Percentiles rank a stretch among this genome's conserved stretches.
These are phyloP conservation scores for Botia almorhae DNA, from an alignment of 2,797 vertebrate species.

Conservation along the genomic window DNA sequence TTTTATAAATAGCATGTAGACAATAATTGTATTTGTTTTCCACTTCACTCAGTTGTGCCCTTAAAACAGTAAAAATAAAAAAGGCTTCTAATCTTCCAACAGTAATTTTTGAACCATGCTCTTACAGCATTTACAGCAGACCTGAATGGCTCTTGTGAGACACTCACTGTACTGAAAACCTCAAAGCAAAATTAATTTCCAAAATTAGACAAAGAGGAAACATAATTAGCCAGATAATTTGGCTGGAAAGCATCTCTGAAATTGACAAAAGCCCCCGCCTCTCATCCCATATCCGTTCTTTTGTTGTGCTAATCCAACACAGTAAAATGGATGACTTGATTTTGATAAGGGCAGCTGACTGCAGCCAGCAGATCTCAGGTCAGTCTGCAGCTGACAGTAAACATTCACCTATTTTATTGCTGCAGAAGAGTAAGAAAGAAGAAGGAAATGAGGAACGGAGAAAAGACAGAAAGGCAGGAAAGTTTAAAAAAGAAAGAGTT, in stretches of 20 bases:
- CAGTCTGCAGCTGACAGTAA: not conserved
- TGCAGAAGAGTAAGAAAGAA: not conserved
- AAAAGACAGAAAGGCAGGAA: constrained; percentile 27
- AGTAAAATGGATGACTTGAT: not conserved
- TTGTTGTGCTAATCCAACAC: not conserved
- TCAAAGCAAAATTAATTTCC: constrained; percentile 1
- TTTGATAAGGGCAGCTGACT: not conserved
- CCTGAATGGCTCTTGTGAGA: not conserved
- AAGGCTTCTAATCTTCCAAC: not conserved
- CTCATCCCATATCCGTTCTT: not conserved
- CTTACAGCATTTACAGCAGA: not conserved
- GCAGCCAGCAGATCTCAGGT: constrained; percentile 11
- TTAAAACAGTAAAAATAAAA: not conserved
- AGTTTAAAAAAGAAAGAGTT: constrained; percentile 39
- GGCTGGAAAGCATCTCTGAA: not conserved
- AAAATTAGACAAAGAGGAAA: constrained; percentile 1
- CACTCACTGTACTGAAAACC: not conserved
- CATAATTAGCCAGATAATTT: not conserved
- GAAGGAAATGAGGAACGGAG: constrained; percentile 29
- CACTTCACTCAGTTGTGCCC: not conserved
- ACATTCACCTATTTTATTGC: constrained; percentile 20
- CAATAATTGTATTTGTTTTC: too few species aligned
- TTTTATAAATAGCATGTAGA: too few species aligned
- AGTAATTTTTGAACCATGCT: not conserved
- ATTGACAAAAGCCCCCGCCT: not conserved